A percentile compares a stretch with the other conserved stretches of the same genome.
These are phyloP conservation scores for Biston betularia DNA, from an alignment of 2,888 invertebrate species.

Conservation along the genomic window DNA sequence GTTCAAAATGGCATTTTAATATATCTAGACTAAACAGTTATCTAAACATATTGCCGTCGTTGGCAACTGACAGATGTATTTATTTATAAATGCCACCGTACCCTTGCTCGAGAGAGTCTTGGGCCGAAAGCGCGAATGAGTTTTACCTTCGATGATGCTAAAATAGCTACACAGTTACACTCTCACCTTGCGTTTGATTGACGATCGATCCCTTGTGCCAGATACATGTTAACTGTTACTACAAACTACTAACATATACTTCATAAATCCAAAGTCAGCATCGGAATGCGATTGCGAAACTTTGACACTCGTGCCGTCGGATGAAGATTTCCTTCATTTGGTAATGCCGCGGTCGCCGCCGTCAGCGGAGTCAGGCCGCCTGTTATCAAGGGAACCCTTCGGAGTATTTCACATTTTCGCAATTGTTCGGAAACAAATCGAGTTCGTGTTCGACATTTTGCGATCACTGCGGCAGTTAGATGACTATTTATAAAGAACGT, in stretches of 20 bases:
- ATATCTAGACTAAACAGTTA: conserved; percentile 60
- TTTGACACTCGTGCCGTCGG: conserved; percentile 49
- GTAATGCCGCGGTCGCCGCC: conserved; percentile 50
- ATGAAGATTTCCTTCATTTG: conserved; percentile 61
- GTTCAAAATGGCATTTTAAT: conserved; percentile 53
- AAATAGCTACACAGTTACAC: conserved; percentile 83
- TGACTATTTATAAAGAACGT: conserved; percentile 85
- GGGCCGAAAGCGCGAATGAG: conserved; percentile 83
- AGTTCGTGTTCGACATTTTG: conserved; percentile 84
- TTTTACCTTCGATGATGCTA: conserved; percentile 85
- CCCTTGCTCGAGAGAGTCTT: conserved; percentile 82
- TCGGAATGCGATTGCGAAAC: conserved; percentile 58
- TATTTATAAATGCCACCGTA: conserved; percentile 82
- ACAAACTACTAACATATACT: conserved; percentile 67
- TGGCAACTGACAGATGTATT: conserved; percentile 77
- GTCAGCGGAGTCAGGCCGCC: conserved; percentile 32
- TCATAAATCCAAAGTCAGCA: conserved; percentile 55
- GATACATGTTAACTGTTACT: conserved; percentile 79
- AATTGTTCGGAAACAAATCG: conserved; percentile 79
- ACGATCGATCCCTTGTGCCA: conserved; percentile 86
- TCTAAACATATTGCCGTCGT: conserved; percentile 60
- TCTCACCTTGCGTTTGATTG: conserved; percentile 86
- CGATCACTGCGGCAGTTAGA: conserved; percentile 80
- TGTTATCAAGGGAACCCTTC: conserved; percentile 59
- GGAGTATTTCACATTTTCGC: conserved; percentile 78